Evolutionary conservation across 2,113 vertebrate species (phyloP), one percentile per base, ranked within the genome.

Genomic region (Zeus faber): DNA sequence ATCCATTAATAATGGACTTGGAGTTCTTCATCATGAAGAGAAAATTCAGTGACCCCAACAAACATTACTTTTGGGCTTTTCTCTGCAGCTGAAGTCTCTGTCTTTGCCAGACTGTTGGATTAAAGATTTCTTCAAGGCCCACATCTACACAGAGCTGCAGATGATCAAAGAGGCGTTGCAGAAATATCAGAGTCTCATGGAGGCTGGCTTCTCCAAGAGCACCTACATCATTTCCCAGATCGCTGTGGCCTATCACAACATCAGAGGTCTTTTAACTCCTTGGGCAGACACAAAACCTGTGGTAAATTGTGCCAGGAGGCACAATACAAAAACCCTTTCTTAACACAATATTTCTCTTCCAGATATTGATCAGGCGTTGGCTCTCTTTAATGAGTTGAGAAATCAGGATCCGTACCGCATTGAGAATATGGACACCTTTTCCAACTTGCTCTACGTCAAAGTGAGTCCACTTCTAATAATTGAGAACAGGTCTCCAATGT

Each of bases 381-480:
- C 95, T 74, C 90, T 99, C 74, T 99, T 99, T 72, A 98, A 97
- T 2, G 93, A 98, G 70, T 68, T 99, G 65, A 91, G 96, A 64
- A 94, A 96, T 58, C 93, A 96, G 84, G 97, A 99, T 79, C 97
- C 97, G 5, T 99, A 93, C 72, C 92, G 97, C 63, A 99, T 99
- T 67, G 97, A 99, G 85, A 99, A 99, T 84, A 99, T 99, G 97
- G 97, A 99, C 79, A 98, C 96, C 6, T 98, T 98, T 74, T 99
- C 96, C 57, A 99, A 99, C 70, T 87, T 99, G 51, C 90, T 99
- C 0, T 99, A 99, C 58, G 97, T 99, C 55, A 91, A 95, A 89
- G 97, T 98, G 78, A 94, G 92, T 69, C 58, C 13, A 5, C 17
- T 29, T 9, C 40, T 9, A 2, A 16, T 5, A 5, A 39, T 13